Conservation (phyloP, 2,888 invertebrate species). For the Chrysopilus asiliformis region DNA sequence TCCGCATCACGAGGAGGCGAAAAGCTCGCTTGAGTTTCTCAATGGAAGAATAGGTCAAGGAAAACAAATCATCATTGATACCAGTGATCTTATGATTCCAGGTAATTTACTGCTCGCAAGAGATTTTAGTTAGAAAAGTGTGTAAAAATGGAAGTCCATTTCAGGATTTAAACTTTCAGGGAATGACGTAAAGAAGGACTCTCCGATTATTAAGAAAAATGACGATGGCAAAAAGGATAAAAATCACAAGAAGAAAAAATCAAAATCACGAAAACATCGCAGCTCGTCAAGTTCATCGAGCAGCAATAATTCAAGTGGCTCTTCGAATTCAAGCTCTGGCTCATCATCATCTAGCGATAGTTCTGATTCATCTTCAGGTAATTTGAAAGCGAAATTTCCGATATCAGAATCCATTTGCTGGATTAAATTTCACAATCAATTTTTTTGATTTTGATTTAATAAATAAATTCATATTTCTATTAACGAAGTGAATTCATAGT, state of each 20-base stretch:
- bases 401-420: too few relatives aligned
- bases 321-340: constrained; percentile 54
- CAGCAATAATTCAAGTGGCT: constrained; percentile 37
- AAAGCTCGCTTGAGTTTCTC: constrained; percentile 67
- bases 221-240: constrained; percentile 44
- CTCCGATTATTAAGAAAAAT: constrained; percentile 16
- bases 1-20: constrained; percentile 78
- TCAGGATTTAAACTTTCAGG: constrained; percentile 5
- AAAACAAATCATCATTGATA: constrained; percentile 51
- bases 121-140: too few relatives aligned
- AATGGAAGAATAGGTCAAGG: constrained; percentile 48
- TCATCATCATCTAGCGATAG: constrained; percentile 43
- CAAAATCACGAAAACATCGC: constrained; percentile 51
- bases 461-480: too few relatives aligned
- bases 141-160: too few relatives aligned
- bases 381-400: too few relatives aligned
- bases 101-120: too few relatives aligned
- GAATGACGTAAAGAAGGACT: constrained; percentile 2
- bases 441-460: too few relatives aligned
- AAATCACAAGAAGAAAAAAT: constrained; percentile 45
- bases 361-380: constrained; percentile 11
- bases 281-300: constrained; percentile 38
- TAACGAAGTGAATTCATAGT: too few relatives aligned
- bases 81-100: constrained; percentile 46
- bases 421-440: too few relatives aligned